These are phyloP conservation scores for Rhea pennata DNA, from an alignment of 2,113 vertebrate genomes.

Conservation along the genomic window DNA sequence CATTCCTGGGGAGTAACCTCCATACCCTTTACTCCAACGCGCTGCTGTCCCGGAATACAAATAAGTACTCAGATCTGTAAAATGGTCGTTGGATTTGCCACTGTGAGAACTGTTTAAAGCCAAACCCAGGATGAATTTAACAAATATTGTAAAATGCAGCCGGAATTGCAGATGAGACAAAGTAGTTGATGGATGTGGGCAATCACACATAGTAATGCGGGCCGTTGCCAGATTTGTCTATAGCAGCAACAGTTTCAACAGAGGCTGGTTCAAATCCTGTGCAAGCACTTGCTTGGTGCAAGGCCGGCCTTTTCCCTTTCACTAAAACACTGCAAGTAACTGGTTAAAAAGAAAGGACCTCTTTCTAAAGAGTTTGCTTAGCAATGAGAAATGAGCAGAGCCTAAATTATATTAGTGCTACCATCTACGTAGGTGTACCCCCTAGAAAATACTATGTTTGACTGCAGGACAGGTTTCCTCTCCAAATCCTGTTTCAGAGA, in stretches of 20 bases:
- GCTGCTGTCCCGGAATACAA: not conserved
- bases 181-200: conserved; percentile 37
- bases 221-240: conserved; percentile 15
- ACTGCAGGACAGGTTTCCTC: not conserved
- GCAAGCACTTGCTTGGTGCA: not conserved
- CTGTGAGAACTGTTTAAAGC: not conserved
- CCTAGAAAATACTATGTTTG: not conserved
- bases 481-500: not conserved
- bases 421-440: fast-evolving
- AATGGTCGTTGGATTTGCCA: not conserved
- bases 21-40: not conserved
- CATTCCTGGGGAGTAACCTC: not conserved
- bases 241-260: not conserved
- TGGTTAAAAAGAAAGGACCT: not conserved
- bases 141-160: not conserved
- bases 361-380: not conserved
- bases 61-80: not conserved
- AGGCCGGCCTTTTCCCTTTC: not conserved
- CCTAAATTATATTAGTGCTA: not conserved
- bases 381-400: not conserved
- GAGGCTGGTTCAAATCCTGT: not conserved
- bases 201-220: conserved; percentile 40
- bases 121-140: not conserved
- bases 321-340: not conserved
- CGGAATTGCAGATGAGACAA: not conserved